Conservation (phyloP, 2,888 invertebrate genomes). For the Eutolmus rufibarbis region DNA sequence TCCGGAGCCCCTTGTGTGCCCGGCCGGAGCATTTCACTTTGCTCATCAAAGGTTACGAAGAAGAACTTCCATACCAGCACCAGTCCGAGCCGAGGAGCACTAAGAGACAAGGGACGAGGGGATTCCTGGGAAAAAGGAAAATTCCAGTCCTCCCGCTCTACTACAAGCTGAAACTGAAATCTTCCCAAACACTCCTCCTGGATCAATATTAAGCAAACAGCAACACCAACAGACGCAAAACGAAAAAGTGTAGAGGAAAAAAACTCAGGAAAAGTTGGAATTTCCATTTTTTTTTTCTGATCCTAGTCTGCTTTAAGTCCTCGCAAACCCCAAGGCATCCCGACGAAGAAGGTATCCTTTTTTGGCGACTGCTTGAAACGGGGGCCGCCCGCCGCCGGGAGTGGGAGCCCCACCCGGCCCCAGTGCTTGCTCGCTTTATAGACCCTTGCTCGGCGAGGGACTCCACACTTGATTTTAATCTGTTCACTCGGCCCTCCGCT, state of each 20-base stretch:
- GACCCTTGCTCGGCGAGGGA: conserved; percentile 1
- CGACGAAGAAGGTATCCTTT: conserved; percentile 31
- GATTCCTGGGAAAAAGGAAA: conserved; percentile 28
- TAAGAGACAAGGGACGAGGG: neutral
- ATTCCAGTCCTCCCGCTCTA: neutral
- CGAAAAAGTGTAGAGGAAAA: neutral
- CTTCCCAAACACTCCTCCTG: conserved; percentile 23
- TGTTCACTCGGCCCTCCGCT: neutral
- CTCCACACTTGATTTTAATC: conserved; percentile 34
- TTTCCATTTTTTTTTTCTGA: conserved; percentile 23
- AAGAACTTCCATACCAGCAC: neutral
- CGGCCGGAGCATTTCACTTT: neutral
- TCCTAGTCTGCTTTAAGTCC: conserved; percentile 16
- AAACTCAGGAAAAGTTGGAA: conserved; percentile 25
- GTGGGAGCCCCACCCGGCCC: neutral
- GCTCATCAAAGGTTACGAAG: conserved; percentile 37
- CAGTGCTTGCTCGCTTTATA: neutral
- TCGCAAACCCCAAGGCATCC: neutral
- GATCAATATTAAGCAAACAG: conserved; percentile 40
- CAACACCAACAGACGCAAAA: conserved; percentile 37
- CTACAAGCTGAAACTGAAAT: conserved; percentile 6
- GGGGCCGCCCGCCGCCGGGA: neutral
- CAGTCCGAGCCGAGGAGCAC: neutral
- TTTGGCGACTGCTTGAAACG: conserved; percentile 7
- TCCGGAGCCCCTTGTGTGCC: neutral